Evolutionary conservation across 2,113 vertebrate genomes (phyloP).

Genomic region (Aspiorhynchus laticeps): DNA sequence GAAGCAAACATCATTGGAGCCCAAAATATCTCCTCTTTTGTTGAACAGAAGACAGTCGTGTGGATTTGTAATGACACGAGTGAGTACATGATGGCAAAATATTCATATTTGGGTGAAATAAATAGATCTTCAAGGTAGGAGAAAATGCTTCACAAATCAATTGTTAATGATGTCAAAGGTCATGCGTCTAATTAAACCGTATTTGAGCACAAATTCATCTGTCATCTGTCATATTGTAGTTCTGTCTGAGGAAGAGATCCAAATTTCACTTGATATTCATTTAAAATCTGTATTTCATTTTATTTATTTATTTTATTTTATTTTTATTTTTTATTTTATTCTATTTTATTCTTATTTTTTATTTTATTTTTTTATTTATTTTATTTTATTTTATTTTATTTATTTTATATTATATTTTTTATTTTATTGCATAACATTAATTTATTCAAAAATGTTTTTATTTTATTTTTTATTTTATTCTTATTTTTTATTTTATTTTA

Average conservation of each 20-base stretch:
- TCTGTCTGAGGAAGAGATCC: neutral
- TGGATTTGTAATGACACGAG: neutral
- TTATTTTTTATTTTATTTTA: too few species aligned
- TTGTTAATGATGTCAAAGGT: neutral
- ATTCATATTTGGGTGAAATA: neutral
- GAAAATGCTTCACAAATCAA: neutral
- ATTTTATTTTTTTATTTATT: too few species aligned
- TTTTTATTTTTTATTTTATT: too few species aligned
- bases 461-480: too few species aligned
- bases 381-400: too few species aligned
- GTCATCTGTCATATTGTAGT: neutral
- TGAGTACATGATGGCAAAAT: neutral
- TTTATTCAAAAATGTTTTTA: too few species aligned
- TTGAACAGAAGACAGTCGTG: neutral
- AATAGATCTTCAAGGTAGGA: neutral
- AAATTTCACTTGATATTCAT: neutral
- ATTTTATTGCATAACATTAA: too few species aligned
- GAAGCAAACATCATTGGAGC: neutral
- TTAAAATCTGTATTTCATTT: neutral
- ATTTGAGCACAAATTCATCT: neutral
- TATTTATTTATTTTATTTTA: too few species aligned
- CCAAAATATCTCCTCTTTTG: neutral
- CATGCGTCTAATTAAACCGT: too few species aligned
- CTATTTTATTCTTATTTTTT: too few species aligned
- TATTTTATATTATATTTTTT: too few species aligned